Evolutionary conservation across 2,888 invertebrate species (phyloP), one percentile per base, ranked within the genome.

Genomic region (Erpobdella octoculata): DNA sequence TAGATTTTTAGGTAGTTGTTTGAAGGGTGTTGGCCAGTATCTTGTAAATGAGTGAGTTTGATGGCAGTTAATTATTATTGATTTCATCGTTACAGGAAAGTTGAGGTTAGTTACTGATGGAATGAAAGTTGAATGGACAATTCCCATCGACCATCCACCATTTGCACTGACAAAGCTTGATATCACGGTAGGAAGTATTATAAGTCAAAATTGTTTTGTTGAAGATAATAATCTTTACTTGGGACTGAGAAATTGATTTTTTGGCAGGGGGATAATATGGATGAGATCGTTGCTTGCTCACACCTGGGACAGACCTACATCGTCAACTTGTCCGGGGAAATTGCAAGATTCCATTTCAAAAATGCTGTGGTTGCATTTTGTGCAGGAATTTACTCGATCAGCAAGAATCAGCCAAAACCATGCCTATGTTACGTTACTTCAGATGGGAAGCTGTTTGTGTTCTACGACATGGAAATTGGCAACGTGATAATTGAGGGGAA

Each of bases 251-350:
- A 15, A 3, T 5, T 25, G 18, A 28, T 28, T 62, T 46, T 62
- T 37, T 36, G 53, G n/a, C 86, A 74, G 87, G 87, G 73, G n/a
- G 87, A 88, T 79, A 88, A 88, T 1, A 83, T 84, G 4, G 89
- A 89, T 75, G 89, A 89, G 78, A 87, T 90, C 64, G 86, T 90
- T 3, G 89, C 87, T 0, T 89, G 89, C 80, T 87, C 88, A 0
- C 90, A 89, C 89, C 89, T 89, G 79, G 90, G 90, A 0, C 88
- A 89, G 78, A 89, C 89, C 0, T 89, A 89, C 78, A 87, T 90
- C 75, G 84, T 89, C n/a, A 88, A 89, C 81, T 88, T 88, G 75
- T 85, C 87, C 65, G 86, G 86, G 74, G 87, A 89, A 75, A 86
- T 87, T 48, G 87, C 89, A 0, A 84, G 88, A 31, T 90, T 89